Evolutionary conservation across 2,113 vertebrate genomes (phyloP).

Genomic region (Serinus canaria): DNA sequence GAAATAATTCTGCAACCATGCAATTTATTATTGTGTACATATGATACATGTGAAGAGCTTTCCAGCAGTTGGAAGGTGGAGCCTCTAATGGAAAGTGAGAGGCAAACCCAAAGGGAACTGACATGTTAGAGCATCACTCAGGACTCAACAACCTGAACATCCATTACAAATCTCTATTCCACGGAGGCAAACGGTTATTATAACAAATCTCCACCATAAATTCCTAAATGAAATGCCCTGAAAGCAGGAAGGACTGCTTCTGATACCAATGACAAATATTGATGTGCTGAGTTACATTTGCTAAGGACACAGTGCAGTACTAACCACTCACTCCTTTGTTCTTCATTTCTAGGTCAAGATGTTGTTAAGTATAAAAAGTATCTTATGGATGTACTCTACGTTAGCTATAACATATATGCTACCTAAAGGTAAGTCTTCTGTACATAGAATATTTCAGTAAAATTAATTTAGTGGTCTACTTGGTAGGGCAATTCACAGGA

Average conservation of each 20-base stretch:
- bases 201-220: not conserved
- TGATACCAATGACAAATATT: not conserved
- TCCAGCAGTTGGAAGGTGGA: not conserved
- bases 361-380: constrained; percentile 85
- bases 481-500: not conserved
- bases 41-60: not conserved
- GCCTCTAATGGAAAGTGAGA: not conserved
- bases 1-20: not conserved
- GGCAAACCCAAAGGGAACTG: not conserved
- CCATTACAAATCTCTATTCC: not conserved
- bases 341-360: constrained; percentile 82
- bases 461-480: not conserved
- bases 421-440: constrained; percentile 74
- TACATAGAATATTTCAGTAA: not conserved
- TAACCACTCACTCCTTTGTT: constrained; percentile 32
- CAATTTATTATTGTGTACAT: not conserved
- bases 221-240: not conserved
- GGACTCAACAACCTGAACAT: not conserved
- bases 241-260: not conserved
- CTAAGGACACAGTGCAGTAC: not conserved
- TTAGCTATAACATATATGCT: constrained; percentile 73
- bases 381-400: constrained; percentile 87
- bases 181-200: not conserved
- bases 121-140: not conserved
- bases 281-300: not conserved